These are phyloP conservation scores for Synanthedon vespiformis DNA, from an alignment of 2,888 invertebrate species.

Conservation along the genomic window DNA sequence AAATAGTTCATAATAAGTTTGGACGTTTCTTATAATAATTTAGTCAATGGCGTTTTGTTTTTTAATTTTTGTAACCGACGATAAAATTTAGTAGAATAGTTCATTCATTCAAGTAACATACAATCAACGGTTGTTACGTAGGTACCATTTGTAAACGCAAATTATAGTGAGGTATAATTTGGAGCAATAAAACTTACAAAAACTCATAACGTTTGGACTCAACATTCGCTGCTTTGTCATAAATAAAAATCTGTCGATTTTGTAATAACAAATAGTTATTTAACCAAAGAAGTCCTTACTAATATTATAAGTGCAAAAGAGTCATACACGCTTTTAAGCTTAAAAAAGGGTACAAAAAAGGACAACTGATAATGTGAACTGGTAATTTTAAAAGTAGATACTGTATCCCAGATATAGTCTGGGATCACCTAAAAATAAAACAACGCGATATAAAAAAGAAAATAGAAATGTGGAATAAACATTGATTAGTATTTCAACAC, in stretches of 20 bases:
- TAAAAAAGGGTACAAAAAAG: too few relatives aligned
- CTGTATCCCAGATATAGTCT: too few relatives aligned
- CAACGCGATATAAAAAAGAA: not conserved
- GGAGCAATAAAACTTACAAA: slow-evolving; percentile 27
- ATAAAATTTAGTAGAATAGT: not conserved
- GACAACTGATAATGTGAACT: too few relatives aligned
- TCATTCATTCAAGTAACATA: not conserved
- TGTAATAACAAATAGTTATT: too few relatives aligned
- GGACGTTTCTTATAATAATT: slow-evolving; percentile 4
- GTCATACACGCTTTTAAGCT: too few relatives aligned
- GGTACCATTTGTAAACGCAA: slow-evolving; percentile 17
- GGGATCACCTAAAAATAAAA: not conserved
- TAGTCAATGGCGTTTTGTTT: not conserved
- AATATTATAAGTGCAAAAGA: too few relatives aligned
- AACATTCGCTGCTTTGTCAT: too few relatives aligned
- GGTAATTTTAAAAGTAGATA: too few relatives aligned
- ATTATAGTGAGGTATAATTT: slow-evolving; percentile 38
- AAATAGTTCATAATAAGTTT: slow-evolving; percentile 2
- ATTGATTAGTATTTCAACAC: too few relatives aligned
- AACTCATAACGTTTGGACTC: too few relatives aligned
- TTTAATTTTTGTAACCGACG: not conserved
- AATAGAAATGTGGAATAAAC: not conserved
- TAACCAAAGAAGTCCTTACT: too few relatives aligned
- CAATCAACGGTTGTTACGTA: slow-evolving; percentile 9
- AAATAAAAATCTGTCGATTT: too few relatives aligned